Percentiles rank a stretch among this genome's conserved stretches.
These are phyloP conservation scores for Drosophila mettleri DNA, from an alignment of 2,888 invertebrate genomes.

Conservation along the genomic window DNA sequence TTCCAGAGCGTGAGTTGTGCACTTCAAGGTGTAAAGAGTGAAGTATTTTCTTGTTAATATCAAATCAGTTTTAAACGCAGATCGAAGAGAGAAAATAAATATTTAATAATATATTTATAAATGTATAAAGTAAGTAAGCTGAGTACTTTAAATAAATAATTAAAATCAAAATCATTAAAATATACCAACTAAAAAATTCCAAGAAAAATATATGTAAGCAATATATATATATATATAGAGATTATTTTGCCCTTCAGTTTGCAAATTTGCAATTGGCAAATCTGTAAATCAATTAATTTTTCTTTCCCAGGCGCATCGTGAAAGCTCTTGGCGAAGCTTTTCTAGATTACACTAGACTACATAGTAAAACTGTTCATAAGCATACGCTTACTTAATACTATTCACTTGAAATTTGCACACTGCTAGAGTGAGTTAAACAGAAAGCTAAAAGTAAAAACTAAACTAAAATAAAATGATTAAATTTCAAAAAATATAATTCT, in stretches of 20 bases:
- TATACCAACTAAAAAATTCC: not conserved
- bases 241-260: not conserved
- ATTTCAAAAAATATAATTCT: not conserved
- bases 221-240: not conserved
- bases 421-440: too few species aligned
- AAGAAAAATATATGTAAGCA: not conserved
- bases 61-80: not conserved
- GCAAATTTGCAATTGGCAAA: not conserved
- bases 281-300: not conserved
- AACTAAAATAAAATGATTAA: too few species aligned
- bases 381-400: not conserved
- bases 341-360: not conserved
- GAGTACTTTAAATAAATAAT: not conserved
- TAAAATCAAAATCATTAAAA: slow-evolving; percentile 3
- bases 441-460: too few species aligned
- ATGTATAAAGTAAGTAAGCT: not conserved
- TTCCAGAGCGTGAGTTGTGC: slow-evolving; percentile 19
- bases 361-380: not conserved
- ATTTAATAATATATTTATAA: not conserved
- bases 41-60: slow-evolving; percentile 29
- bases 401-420: not conserved
- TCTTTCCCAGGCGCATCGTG: not conserved
- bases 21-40: slow-evolving; percentile 27
- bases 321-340: not conserved
- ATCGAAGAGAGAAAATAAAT: not conserved